Percentiles rank a stretch among this genome's conserved stretches.
phyloP scores from a whole-genome alignment of 1,140 invertebrate genomes.

The Lerema accius region DNA sequence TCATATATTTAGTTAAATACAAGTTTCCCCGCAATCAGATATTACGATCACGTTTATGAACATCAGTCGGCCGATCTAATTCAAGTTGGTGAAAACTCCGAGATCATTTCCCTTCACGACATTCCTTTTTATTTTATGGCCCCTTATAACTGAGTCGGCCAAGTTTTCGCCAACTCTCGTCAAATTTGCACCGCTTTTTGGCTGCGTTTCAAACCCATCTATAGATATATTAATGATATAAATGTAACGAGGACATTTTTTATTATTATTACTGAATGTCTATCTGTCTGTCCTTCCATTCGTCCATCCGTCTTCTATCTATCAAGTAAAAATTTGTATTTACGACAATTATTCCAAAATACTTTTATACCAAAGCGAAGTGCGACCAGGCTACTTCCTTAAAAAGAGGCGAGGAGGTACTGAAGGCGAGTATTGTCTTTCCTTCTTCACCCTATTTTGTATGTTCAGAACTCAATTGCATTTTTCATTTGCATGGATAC shows the following conservation, averaged over 20 bases:
- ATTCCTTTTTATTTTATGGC: constrained; percentile 60
- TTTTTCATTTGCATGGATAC: no score
- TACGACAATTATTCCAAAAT: no score
- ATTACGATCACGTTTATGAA: constrained; percentile 65
- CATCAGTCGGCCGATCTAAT: constrained; percentile 56
- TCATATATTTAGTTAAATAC: constrained; percentile 35
- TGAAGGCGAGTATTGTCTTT: neutral
- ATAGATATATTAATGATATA: no score
- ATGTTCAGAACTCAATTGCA: no score
- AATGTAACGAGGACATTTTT: no score
- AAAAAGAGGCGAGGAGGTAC: neutral
- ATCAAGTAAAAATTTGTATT: no score
- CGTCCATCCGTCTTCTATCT: no score
- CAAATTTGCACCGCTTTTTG: constrained; percentile 39
- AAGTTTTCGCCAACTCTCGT: constrained; percentile 51
- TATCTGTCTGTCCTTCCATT: no score
- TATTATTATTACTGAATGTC: no score
- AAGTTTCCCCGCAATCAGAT: constrained; percentile 41
- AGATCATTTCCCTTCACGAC: constrained; percentile 64
- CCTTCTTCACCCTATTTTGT: neutral
- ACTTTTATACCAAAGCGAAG: no score
- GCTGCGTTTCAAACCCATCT: neutral
- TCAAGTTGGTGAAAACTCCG: constrained; percentile 56
- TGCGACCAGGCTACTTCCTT: no score
- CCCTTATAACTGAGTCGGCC: constrained; percentile 50